Evolutionary conservation across 64 coral and sea anemone genomes (phyloP).

Genomic region (Hydrozoanthus tunicans): DNA sequence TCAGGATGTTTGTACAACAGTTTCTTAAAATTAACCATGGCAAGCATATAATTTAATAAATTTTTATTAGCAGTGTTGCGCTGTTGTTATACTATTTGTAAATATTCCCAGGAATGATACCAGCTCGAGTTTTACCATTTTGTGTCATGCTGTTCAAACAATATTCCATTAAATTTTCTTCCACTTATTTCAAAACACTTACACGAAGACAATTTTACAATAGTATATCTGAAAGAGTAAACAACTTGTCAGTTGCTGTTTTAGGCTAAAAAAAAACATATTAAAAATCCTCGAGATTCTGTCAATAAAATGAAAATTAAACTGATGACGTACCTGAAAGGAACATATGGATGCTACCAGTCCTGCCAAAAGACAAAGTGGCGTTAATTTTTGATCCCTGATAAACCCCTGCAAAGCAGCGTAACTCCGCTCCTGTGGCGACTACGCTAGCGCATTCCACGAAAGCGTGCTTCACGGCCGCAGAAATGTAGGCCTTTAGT

Average conservation of each 20-base stretch:
- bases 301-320: not conserved
- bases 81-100: no score
- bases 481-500: constrained; percentile 11
- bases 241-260: not conserved
- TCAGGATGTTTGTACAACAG: no score
- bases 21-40: no score
- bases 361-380: not conserved
- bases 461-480: constrained; percentile 29
- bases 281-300: not conserved
- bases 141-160: constrained; percentile 5
- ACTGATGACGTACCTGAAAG: constrained; percentile 2
- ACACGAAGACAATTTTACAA: not conserved
- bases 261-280: not conserved
- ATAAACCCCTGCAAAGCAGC: constrained; percentile 57
- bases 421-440: constrained; percentile 35
- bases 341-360: not conserved
- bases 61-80: not conserved
- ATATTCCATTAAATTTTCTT: constrained; percentile 19
- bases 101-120: no score
- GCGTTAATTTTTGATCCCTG: constrained; percentile 65
- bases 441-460: constrained; percentile 48
- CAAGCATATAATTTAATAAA: no score
- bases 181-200: not conserved
- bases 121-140: no score
- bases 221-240: not conserved